Evolutionary conservation across 2,888 invertebrate species (phyloP).

Genomic region (Baccha elongata): DNA sequence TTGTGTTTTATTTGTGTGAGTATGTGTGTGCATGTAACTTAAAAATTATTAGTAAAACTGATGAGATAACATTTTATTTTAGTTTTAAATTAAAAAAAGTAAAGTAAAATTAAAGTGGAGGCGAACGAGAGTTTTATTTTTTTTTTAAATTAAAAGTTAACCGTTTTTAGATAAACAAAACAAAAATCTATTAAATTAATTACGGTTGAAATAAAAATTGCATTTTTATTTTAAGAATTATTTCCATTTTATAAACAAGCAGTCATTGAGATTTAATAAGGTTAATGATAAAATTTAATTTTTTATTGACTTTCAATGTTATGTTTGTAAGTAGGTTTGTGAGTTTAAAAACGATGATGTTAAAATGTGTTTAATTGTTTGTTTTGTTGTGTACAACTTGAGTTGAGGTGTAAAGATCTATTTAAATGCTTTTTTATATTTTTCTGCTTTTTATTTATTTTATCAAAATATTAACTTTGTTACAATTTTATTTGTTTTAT

Average conservation of each 20-base stretch:
- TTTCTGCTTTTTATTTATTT: neutral
- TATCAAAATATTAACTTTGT: slow-evolving; percentile 31
- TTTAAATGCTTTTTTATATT: slow-evolving; percentile 55
- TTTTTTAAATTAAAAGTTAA: slow-evolving; percentile 7
- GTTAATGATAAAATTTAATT: slow-evolving; percentile 2
- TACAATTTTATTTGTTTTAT: slow-evolving; percentile 43
- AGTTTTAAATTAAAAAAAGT: slow-evolving; percentile 38
- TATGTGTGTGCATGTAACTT: slow-evolving; percentile 29
- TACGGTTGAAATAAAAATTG: slow-evolving; percentile 24
- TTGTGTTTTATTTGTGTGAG: slow-evolving; percentile 29
- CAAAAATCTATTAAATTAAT: slow-evolving; percentile 19
- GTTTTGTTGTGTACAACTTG: slow-evolving; percentile 10
- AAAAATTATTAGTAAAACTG: slow-evolving; percentile 57
- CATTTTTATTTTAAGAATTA: neutral
- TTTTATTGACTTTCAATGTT: slow-evolving; percentile 31
- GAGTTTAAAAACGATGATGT: slow-evolving; percentile 15
- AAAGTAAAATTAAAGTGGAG: slow-evolving; percentile 62
- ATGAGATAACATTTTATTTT: slow-evolving; percentile 57
- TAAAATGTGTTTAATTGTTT: slow-evolving; percentile 4
- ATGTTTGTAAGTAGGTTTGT: slow-evolving; percentile 18
- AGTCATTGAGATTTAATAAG: slow-evolving; percentile 15
- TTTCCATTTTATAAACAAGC: neutral
- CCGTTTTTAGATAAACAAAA: slow-evolving; percentile 22
- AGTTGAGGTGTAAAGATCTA: slow-evolving; percentile 6
- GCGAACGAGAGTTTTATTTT: slow-evolving; percentile 58